Base-by-base conservation (phyloP, 2,888 invertebrate genomes). In the Pediacus dermestoides region DNA sequence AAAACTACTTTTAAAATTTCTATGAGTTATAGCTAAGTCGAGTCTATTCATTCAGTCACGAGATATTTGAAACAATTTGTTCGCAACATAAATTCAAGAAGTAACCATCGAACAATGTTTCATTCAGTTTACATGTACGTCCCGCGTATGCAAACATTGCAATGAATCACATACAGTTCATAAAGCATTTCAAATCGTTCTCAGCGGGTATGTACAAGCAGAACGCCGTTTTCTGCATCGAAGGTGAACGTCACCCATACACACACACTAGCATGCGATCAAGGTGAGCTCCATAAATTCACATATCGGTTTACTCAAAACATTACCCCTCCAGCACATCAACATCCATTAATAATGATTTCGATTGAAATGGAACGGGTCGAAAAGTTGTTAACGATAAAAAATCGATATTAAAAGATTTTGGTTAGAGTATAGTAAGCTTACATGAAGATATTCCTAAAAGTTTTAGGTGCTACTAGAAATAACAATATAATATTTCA, bases 91-190 rank as follows among this genome's bases (percentile, higher is more conserved):
- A 57, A 57, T 55, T 39, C 39, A 42, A 42, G 37, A 45, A 47
- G 45, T 45, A 54, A 54, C 57, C 50, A 48, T 52, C 49, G 51
- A 52, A 52, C 52, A 51, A 53, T 55, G 55, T 51, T 57, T 54
- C 48, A 49, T 46, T 43, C 44, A 37, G 50, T 47, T 52, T 52
- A 43, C 46, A 42, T 44, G 50, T 37, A 46, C 46, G 42, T 44
- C 47, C 37, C 46, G 42, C 51, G 52, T 56, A 56, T 55, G 53
- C 55, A 55, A 55, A 58, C 55, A 53, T 37, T 34, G 42, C 46
- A 39, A 47, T 58, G 53, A 58, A 58, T 58, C 58, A 58, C 52
- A 46, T 40, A 47, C 58, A 52, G 50, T 37, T 49, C 55, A 57
- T 57, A 54, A 57, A 57, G 49, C 57, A 55, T 55, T 50, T 48